Evolutionary conservation across 2,113 vertebrate genomes (phyloP).

Genomic region (Ochotona curzoniae): DNA sequence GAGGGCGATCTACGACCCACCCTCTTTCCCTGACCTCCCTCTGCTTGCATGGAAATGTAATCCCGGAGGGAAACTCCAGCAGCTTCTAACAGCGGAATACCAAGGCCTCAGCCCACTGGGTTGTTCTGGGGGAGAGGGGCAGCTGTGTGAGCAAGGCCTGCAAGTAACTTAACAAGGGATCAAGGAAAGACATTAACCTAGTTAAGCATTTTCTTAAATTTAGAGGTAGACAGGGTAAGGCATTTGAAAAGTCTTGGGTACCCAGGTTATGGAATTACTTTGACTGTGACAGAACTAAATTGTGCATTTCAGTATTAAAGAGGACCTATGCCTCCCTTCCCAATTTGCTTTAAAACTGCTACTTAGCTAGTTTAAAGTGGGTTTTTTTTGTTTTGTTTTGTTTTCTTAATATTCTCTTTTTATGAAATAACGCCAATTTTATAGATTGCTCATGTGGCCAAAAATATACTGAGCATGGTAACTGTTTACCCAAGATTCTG

Average conservation of each 20-base stretch:
- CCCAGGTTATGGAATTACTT: neutral
- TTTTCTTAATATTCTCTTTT: neutral
- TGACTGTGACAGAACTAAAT: neutral
- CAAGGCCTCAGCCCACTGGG: neutral
- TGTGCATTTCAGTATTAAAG: neutral
- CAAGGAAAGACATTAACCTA: neutral
- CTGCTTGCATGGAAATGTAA: neutral
- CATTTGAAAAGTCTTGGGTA: neutral
- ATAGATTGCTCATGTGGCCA: neutral
- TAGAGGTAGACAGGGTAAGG: neutral
- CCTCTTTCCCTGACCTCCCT: neutral
- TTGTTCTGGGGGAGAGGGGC: neutral
- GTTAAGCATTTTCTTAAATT: neutral
- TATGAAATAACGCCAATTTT: neutral
- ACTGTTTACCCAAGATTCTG: neutral
- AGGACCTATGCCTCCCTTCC: neutral
- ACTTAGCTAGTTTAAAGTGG: neutral
- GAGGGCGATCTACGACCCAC: neutral
- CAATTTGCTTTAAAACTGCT: neutral
- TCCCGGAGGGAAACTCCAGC: rapidly evolving
- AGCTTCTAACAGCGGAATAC: neutral
- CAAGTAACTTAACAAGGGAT: neutral
- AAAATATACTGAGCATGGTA: neutral
- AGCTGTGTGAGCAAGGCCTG: neutral
- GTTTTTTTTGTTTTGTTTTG: neutral